phyloP scores from a whole-genome alignment of 1,140 invertebrate species.

The Nephila pilipes region DNA sequence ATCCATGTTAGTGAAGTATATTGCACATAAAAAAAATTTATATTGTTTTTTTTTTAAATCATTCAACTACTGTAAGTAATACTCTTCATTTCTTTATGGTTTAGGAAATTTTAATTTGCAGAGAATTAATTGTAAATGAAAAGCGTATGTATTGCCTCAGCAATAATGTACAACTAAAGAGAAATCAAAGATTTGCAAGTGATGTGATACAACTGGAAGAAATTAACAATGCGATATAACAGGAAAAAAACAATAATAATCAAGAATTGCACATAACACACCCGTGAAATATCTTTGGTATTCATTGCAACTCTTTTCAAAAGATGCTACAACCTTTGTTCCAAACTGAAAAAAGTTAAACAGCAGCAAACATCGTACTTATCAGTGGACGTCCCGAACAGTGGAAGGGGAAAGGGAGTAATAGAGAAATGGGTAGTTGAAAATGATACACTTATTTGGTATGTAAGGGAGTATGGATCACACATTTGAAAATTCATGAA shows the following conservation, averaged over 20 bases:
- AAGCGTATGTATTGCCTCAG: no score
- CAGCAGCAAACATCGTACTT: background rate
- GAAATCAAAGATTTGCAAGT: no score
- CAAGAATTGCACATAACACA: background rate
- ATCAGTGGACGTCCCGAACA: background rate
- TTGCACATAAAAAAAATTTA: no score
- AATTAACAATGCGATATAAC: background rate
- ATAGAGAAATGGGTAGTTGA: background rate
- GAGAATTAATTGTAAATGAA: no score
- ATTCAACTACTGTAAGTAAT: no score
- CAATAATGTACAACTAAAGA: no score
- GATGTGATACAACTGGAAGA: no score
- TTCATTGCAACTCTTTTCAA: background rate
- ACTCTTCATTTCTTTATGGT: no score
- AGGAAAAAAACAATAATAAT: background rate
- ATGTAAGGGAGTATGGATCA: background rate
- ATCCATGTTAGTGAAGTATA: no score
- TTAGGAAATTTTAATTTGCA: no score
- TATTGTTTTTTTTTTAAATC: no score
- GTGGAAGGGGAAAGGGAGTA: background rate
- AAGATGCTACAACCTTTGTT: constrained; percentile 12
- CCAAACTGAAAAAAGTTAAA: background rate
- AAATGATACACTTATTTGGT: constrained; percentile 4
- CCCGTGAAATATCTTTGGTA: background rate
- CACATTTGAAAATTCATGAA: constrained; percentile 15